Evolutionary conservation across 2,888 invertebrate species (phyloP), one percentile per base, ranked within the genome.

Genomic region (Odiellus spinosus): DNA sequence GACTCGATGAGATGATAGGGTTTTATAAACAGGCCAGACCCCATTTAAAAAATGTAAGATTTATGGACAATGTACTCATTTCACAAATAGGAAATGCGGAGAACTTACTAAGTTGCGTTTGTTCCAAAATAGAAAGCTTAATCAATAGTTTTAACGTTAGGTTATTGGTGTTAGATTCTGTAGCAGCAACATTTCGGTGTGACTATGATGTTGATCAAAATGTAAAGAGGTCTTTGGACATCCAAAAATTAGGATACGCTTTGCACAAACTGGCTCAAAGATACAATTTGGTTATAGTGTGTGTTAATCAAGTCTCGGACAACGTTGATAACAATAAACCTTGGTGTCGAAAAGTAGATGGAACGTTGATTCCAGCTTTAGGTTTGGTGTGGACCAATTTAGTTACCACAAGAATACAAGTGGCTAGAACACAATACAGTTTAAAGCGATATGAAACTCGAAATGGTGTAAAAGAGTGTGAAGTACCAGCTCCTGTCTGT

Each of bases 101-200:
- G 4, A 26, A 26, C 8, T 26, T 26, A 8, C 4, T 26, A 6
- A 26, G 26, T 26, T 26, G 26, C 26, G 26, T 26, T 26, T 26
- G 26, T 8, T 6, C 26, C 26, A 26, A 26, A 26, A 26, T 26
- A 8, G 26, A 26, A 26, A 26, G 5, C 8, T 26, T 26, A 26
- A 26, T 26, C 26, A 26, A 26, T 6, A 26, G 8, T 26, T 26
- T 4, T 11, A 66, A 67, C 46, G 71, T 80, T 52, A 75, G 76
- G 4, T 64, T 82, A 40, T 66, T 83, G 47, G 63, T 83, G 10
- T 70, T 83, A 15, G 82, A 83, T 62, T 82, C 82, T 1, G 76
- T 83, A 50, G 80, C 81, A 10, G 81, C 78, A 1, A 66, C 77
- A 32, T 82, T 78, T 63, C 69, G 79, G 32, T 64, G 65, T 46